phyloP scores from a whole-genome alignment of 2,113 vertebrate genomes.

The Passerina amoena region DNA sequence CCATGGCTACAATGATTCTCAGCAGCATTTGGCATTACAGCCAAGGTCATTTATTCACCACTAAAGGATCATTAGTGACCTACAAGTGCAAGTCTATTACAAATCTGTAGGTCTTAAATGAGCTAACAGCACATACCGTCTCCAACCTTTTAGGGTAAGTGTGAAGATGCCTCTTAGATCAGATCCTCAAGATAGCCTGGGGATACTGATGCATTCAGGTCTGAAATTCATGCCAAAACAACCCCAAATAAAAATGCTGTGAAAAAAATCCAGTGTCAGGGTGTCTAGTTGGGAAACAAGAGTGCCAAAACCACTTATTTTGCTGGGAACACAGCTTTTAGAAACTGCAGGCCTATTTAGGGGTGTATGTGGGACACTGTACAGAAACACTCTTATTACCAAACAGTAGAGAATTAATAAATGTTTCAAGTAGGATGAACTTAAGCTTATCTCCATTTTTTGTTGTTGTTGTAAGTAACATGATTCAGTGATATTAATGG shows the following conservation, averaged over 20 bases:
- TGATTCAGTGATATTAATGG: neutral
- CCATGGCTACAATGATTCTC: neutral
- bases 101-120: conserved; percentile 38
- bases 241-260: neutral
- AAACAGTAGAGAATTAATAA: neutral
- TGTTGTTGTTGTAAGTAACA: neutral
- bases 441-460: neutral
- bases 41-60: conserved; percentile 27
- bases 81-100: conserved; percentile 8
- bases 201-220: neutral
- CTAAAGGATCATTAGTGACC: neutral
- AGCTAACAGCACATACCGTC: conserved; percentile 24
- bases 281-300: neutral
- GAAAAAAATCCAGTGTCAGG: neutral
- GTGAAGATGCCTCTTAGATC: conserved; percentile 59
- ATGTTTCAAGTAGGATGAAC: neutral
- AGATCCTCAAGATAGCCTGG: conserved; percentile 59
- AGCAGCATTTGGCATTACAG: neutral
- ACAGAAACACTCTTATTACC: neutral
- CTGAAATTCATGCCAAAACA: conserved; percentile 39
- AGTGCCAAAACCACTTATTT: neutral
- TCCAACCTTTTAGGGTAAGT: conserved; percentile 51
- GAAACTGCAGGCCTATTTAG: neutral
- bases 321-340: neutral
- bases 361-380: neutral